A percentile compares a stretch with the other conserved stretches of the same genome.
Evolutionary conservation across 2,113 vertebrate genomes (phyloP).

Genomic region (Sander vitreus): DNA sequence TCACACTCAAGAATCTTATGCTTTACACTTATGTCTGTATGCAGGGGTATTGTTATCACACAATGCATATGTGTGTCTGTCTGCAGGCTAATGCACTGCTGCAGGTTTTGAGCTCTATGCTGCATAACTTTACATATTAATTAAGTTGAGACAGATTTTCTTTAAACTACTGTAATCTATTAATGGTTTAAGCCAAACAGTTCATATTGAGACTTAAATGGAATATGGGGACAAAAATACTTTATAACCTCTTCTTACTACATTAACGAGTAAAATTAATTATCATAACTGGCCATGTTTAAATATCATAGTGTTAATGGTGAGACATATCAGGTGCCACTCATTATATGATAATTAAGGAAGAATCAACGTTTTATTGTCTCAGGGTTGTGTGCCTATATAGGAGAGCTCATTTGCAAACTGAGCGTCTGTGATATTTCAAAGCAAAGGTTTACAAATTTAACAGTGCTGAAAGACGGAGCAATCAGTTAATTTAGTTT

Average conservation of each 20-base stretch:
- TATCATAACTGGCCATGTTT: not conserved
- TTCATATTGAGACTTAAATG: not conserved
- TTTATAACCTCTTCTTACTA: not conserved
- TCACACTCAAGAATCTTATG: not conserved
- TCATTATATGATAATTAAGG: not conserved
- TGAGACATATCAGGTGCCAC: not conserved
- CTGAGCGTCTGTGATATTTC: not conserved
- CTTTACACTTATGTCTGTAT: not conserved
- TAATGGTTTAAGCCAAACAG: not conserved
- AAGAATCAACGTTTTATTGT: not conserved
- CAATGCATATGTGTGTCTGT: not conserved
- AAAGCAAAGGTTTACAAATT: not conserved
- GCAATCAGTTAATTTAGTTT: not conserved
- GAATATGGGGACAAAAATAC: not conserved
- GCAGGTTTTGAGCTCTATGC: slow-evolving; percentile 30
- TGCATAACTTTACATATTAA: slow-evolving; percentile 54
- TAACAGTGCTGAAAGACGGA: not conserved
- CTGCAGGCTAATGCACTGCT: slow-evolving; percentile 19
- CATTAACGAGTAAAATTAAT: not conserved
- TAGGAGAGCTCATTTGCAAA: not conserved
- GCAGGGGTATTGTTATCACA: slow-evolving; percentile 4
- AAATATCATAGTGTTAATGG: not conserved
- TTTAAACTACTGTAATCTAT: slow-evolving; percentile 3
- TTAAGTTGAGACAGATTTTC: slow-evolving; percentile 28
- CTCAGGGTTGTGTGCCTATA: not conserved